These are phyloP conservation scores for Microplitis deprimator DNA, from an alignment of 2,888 invertebrate genomes.

Conservation along the genomic window DNA sequence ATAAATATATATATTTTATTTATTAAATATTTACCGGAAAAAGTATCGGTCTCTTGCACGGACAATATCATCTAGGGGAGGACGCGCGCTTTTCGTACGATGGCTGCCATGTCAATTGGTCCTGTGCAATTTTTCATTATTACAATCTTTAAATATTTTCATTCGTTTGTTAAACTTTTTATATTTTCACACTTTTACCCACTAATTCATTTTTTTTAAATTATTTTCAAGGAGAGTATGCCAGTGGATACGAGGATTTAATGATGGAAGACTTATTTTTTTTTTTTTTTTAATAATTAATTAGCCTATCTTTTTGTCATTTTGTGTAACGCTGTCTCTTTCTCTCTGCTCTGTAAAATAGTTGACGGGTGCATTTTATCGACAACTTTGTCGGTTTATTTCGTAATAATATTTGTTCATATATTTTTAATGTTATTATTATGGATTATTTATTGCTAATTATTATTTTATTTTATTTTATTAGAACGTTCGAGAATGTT, in stretches of 20 bases:
- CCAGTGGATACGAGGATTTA: neutral
- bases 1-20: constrained; percentile 44
- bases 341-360: constrained; percentile 32
- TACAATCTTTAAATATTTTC: constrained; percentile 9
- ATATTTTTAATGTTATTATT: constrained; percentile 32
- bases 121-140: constrained; percentile 41
- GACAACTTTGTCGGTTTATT: constrained; percentile 23
- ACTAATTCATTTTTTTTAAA: neutral
- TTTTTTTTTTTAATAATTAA: constrained; percentile 10
- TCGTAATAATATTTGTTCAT: constrained; percentile 19
- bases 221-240: neutral
- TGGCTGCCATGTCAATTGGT: constrained; percentile 67
- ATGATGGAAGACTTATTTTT: neutral
- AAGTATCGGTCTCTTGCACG: constrained; percentile 32
- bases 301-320: constrained; percentile 28
- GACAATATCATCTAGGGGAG: constrained; percentile 46
- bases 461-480: neutral
- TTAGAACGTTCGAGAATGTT: neutral
- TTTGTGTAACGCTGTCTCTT: constrained; percentile 12
- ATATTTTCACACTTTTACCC: neutral
- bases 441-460: too few species aligned
- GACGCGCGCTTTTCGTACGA: constrained; percentile 68
- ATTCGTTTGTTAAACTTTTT: neutral
- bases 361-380: constrained; percentile 36
- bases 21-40: constrained; percentile 51